Evolutionary conservation across 2,797 vertebrate species (phyloP).

Genomic region (Salmo trutta): DNA sequence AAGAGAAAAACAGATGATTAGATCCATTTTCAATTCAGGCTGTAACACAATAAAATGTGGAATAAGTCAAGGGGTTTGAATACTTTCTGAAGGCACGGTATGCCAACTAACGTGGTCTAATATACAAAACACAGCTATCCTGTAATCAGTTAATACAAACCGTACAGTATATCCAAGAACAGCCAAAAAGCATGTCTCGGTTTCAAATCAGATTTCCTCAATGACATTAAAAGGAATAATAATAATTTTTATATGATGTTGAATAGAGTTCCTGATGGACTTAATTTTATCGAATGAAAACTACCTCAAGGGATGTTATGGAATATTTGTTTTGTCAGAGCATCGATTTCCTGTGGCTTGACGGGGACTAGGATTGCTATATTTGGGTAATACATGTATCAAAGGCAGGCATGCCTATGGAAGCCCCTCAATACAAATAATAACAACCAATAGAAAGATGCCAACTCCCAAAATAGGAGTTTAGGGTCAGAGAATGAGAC

Average conservation of each 20-base stretch:
- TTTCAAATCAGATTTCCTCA: neutral
- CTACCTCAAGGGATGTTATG: neutral
- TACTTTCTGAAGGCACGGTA: too few species aligned
- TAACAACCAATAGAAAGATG: neutral
- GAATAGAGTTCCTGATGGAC: neutral
- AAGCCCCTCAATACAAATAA: neutral
- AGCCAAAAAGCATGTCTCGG: neutral
- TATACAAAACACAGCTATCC: too few species aligned
- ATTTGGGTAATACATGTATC: slow-evolving; percentile 3
- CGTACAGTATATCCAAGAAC: neutral
- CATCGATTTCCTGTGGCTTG: neutral
- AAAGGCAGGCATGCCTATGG: neutral
- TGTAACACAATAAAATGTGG: too few species aligned
- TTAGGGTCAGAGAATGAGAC: neutral
- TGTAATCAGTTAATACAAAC: too few species aligned
- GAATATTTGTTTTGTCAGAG: neutral
- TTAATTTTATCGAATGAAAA: neutral
- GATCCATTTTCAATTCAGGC: too few species aligned
- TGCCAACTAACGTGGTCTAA: neutral
- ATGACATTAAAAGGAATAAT: neutral
- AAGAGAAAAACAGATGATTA: too few species aligned
- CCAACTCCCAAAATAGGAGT: neutral
- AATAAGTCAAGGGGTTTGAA: too few species aligned
- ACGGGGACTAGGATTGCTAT: neutral
- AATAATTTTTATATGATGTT: neutral